These are phyloP conservation scores for Todus mexicanus DNA, from an alignment of 2,797 vertebrate genomes.

Conservation along the genomic window DNA sequence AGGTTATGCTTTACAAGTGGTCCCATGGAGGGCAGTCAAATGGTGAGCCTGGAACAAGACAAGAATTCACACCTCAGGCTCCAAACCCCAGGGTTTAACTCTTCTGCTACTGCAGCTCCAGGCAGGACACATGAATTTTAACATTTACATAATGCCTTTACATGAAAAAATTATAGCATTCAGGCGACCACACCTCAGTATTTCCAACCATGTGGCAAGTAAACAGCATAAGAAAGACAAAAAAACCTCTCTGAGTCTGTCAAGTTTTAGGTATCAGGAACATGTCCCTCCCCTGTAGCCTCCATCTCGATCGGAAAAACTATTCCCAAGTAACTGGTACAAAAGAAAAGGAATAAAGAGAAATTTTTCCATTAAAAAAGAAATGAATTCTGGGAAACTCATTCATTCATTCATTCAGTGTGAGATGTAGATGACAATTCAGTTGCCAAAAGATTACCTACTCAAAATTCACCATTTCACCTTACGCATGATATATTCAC, in stretches of 20 bases:
- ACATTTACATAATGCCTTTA: background rate
- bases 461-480: slow-evolving; percentile 36
- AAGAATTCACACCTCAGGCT: slow-evolving; percentile 14
- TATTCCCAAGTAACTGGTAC: background rate
- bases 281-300: background rate
- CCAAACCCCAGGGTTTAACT: slow-evolving; percentile 7
- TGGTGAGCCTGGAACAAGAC: background rate
- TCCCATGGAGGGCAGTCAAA: background rate
- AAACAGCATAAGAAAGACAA: background rate
- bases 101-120: background rate
- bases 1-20: background rate
- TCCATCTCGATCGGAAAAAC: background rate
- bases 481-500: slow-evolving; percentile 18
- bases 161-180: background rate
- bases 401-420: background rate
- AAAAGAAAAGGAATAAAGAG: background rate
- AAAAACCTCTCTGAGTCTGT: background rate
- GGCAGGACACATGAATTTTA: background rate
- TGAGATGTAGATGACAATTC: slow-evolving; percentile 1
- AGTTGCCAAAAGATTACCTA: slow-evolving; percentile 25
- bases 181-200: background rate
- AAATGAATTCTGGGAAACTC: background rate
- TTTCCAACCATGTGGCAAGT: background rate
- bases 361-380: slow-evolving; percentile 4
- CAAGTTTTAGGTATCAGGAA: background rate